Evolutionary conservation across 1,140 invertebrate species (phyloP), one percentile per base, ranked within the genome.

Genomic region (Drosophila albomicans): DNA sequence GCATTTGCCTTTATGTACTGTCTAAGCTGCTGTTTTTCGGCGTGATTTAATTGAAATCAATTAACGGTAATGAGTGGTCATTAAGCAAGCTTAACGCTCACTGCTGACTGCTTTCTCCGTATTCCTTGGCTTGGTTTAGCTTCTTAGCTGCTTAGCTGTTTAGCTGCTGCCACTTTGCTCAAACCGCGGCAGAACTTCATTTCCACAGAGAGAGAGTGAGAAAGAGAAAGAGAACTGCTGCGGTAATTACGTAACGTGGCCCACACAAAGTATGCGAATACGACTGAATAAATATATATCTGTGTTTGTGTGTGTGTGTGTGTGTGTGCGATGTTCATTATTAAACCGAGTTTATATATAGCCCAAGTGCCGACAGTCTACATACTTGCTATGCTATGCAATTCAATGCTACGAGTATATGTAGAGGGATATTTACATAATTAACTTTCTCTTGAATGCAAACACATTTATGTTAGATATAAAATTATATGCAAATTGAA

Each of bases 41-140:
- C 79, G 84, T 89, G 90, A 90, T 91, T 91, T 91, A 91, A 92
- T 92, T 92, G 87, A 92, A 92, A 92, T 92, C 91, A 92, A 92
- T 92, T 92, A 92, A 89, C 86, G 75, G 81, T 92, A 92, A 92
- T 91, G 91, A 91, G 91, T 73, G 79, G 87, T 90, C 90, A 91
- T 91, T 91, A 91, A 88, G 79, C 69, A 64, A 72, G 82, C 80
- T 82, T 87, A 87, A 64, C 68, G 82, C 80, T 82, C 88, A 88
- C 62, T 62, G 35, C 35, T 38, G 84, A 87, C 56, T 64, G 69
- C 52, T 77, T 57, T 25, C 20, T 25, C 20, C 20, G 20, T 25
- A 45, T 35, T 57, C 7, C 35, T 57, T 41, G 38, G 35, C 46
- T 48, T 5, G 20, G 13, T 48, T 48, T 13, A 43, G 41, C 51